Conservation (phyloP, 2,797 vertebrate genomes). For the Myotis findleyi region DNA sequence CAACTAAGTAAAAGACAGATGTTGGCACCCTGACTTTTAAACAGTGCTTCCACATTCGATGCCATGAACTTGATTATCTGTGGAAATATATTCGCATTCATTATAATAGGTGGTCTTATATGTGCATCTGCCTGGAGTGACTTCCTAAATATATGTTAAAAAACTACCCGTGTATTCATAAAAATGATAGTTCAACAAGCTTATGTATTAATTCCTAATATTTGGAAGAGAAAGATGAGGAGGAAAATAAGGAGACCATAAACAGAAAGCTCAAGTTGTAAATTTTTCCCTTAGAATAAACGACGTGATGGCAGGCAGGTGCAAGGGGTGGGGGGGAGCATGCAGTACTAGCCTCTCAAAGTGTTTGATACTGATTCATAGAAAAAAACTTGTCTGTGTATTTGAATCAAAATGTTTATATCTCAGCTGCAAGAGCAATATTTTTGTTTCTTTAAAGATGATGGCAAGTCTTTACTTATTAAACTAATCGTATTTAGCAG, state of each 20-base stretch:
- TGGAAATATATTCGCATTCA: not conserved
- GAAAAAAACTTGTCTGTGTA: conserved; percentile 16
- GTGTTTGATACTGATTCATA: not conserved
- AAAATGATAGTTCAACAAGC: not conserved
- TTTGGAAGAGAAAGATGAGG: not conserved
- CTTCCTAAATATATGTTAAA: conserved; percentile 31
- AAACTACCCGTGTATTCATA: not conserved
- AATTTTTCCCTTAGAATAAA: not conserved
- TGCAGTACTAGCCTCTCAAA: not conserved
- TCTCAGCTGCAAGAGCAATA: conserved; percentile 81
- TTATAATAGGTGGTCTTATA: not conserved
- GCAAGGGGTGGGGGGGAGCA: not conserved
- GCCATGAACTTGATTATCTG: not conserved
- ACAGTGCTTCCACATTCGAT: not conserved
- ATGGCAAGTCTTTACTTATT: conserved; percentile 89
- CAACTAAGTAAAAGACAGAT: conserved; percentile 61
- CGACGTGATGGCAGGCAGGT: not conserved
- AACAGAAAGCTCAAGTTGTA: conserved; percentile 13
- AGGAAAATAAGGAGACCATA: not conserved
- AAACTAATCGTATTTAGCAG: conserved; percentile 89
- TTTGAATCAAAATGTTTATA: conserved; percentile 71
- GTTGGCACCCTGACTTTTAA: not conserved
- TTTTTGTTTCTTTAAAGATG: conserved; percentile 83
- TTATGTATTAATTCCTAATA: not conserved
- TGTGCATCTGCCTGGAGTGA: not conserved